Evolutionary conservation across 2,888 invertebrate species (phyloP).

Genomic region (Euproctis similis): DNA sequence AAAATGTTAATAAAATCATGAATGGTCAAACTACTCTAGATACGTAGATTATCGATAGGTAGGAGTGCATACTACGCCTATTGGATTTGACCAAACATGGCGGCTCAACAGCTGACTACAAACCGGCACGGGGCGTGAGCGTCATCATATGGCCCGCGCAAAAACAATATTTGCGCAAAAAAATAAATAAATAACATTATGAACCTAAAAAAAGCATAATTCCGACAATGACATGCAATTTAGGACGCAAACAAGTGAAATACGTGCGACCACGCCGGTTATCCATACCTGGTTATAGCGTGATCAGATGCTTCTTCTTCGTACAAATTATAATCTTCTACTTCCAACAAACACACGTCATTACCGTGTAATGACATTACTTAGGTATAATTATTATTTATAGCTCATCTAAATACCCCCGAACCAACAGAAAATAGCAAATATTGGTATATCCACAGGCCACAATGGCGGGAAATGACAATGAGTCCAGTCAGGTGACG

Average conservation of each 20-base stretch:
- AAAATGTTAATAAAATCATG: slow-evolving; percentile 22
- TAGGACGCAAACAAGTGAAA: slow-evolving; percentile 16
- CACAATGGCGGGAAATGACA: slow-evolving; percentile 78
- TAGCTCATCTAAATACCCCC: slow-evolving; percentile 46
- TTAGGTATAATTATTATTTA: slow-evolving; percentile 43
- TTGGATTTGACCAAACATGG: slow-evolving; percentile 73
- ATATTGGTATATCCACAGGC: slow-evolving; percentile 46
- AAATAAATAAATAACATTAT: slow-evolving; percentile 5
- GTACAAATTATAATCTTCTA: slow-evolving; percentile 73
- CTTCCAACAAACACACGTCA: slow-evolving; percentile 73
- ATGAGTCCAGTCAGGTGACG: slow-evolving; percentile 75
- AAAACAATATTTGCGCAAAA: slow-evolving; percentile 14
- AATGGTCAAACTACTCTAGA: slow-evolving; percentile 38
- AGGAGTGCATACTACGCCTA: slow-evolving; percentile 69
- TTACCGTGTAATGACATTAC: slow-evolving; percentile 75
- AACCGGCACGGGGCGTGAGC: slow-evolving; percentile 68
- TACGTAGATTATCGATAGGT: slow-evolving; percentile 36
- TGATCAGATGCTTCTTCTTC: slow-evolving; percentile 74
- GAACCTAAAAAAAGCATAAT: not conserved
- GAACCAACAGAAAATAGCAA: slow-evolving; percentile 31
- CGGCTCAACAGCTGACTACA: slow-evolving; percentile 75
- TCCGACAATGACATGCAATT: slow-evolving; percentile 1
- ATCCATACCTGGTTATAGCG: slow-evolving; percentile 69
- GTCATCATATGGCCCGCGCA: slow-evolving; percentile 48
- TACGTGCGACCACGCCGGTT: slow-evolving; percentile 65